Evolutionary conservation across 2,888 invertebrate species (phyloP), one percentile per base, ranked within the genome.

Genomic region (Neocrepidodera transversa): DNA sequence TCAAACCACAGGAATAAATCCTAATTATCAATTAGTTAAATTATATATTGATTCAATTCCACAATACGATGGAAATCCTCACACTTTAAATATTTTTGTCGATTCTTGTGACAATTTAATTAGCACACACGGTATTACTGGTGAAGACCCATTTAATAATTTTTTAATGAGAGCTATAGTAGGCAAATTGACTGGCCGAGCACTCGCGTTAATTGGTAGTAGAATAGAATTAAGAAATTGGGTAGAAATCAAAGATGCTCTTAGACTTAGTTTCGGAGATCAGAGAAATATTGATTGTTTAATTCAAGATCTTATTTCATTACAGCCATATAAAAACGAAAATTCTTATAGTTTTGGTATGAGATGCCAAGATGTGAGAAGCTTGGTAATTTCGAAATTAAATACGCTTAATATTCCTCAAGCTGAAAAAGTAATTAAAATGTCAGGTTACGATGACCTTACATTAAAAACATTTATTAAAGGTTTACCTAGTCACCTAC

Each of bases 391-490:
- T 30, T 30, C 32, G 11, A 30, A 30, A 30, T 30, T 30, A 3
- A 30, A 30, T 30, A 2, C 11, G 32, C 2, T 2, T 2, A 30
- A 30, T 30, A 2, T 30, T 30, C 2, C 32, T n/a, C n/a, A 2
- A 2, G 2, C 10, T n/a, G 38, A 38, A 38, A 38, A 14, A 13
- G 13, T 3, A 1, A 38, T 38, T 14, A 10, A 14, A 38, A 2
- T 42, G 2, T 2, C 1, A 42, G 17, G 18, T 10, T 42, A 42
- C 10, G 1, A 42, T 11, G 18, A 42, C 11, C 10, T 42, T 8
- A n/a, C 17, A 5, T 18, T 42, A 14, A 42, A 42, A 42, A 42
- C 42, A 54, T 53, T 35, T 36, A 59, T 40, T 26, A 42, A 23
- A 14, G 56, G 40, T 5, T 45, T 32, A 13, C 20, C 54, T 7